Percentiles rank a stretch among this genome's conserved stretches.
These are phyloP conservation scores for Limnephilus rhombicus DNA, from an alignment of 2,888 invertebrate species.

Conservation along the genomic window DNA sequence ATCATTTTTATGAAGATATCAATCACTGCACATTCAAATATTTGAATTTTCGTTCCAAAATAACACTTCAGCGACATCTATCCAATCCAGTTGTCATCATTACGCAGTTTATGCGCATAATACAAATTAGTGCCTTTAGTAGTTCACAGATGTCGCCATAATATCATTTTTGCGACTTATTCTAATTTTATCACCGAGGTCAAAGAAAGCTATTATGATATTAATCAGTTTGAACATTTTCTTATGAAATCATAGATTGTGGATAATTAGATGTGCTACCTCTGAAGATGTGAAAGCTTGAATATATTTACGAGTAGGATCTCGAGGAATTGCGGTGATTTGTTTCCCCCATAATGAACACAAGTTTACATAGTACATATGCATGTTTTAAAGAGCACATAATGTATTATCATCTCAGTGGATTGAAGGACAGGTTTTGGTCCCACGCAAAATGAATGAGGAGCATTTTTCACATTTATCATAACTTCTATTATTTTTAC, in stretches of 20 bases:
- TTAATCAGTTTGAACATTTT: background rate
- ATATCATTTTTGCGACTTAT: too few species aligned
- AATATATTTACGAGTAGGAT: background rate
- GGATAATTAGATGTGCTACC: background rate
- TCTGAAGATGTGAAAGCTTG: background rate
- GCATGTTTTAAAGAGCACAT: background rate
- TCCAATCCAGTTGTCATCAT: too few species aligned
- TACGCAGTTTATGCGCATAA: too few species aligned
- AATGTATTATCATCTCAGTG: background rate
- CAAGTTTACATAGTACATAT: background rate
- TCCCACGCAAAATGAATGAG: slow-evolving; percentile 63
- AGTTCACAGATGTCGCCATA: too few species aligned
- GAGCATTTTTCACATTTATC: slow-evolving; percentile 54
- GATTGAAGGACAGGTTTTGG: slow-evolving; percentile 63
- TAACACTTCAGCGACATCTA: too few species aligned
- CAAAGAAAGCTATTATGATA: too few species aligned
- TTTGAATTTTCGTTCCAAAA: too few species aligned
- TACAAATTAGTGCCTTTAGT: too few species aligned
- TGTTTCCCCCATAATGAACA: background rate
- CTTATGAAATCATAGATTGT: background rate
- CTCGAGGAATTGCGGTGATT: background rate
- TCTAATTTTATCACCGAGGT: too few species aligned
- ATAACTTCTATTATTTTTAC: slow-evolving; percentile 54
- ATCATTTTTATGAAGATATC: background rate
- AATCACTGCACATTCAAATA: too few species aligned